Evolutionary conservation across 2,888 invertebrate genomes (phyloP).

Genomic region (Temnothorax ravouxi): DNA sequence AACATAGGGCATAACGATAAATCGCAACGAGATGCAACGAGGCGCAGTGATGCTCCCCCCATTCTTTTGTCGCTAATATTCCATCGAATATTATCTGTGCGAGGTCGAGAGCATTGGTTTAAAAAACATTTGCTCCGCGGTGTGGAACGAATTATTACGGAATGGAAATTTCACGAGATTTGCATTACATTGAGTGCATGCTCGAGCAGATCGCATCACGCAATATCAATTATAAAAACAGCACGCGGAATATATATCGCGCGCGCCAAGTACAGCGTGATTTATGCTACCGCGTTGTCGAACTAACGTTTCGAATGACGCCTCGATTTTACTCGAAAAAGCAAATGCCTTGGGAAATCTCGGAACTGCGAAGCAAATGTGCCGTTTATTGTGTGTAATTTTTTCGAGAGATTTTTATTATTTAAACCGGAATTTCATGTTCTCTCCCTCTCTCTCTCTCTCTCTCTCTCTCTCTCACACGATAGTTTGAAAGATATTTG

Average conservation of each 20-base stretch:
- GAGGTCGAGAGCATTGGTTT: constrained; percentile 28
- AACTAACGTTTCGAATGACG: constrained; percentile 25
- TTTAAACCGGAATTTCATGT: not conserved
- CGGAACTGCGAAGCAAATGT: not conserved
- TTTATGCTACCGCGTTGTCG: not conserved
- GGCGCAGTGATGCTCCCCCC: not conserved
- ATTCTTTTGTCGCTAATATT: constrained; percentile 8
- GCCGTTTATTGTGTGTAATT: not conserved
- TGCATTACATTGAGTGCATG: constrained; percentile 42
- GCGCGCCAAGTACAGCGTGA: not conserved
- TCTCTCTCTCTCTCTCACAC: not conserved
- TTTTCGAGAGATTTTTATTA: not conserved
- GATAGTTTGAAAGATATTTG: constrained; percentile 1
- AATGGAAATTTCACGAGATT: constrained; percentile 44
- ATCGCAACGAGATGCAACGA: not conserved
- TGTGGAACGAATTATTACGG: constrained; percentile 28
- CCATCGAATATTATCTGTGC: constrained; percentile 40
- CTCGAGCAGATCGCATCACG: constrained; percentile 33
- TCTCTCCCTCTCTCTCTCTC: not conserved
- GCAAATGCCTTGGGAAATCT: not conserved
- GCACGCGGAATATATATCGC: constrained; percentile 19
- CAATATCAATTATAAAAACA: constrained; percentile 50
- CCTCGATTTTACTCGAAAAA: constrained; percentile 3
- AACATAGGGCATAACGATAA: constrained; percentile 31
- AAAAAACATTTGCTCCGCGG: constrained; percentile 25